Base-by-base conservation (phyloP, 2,888 invertebrate species). In the Ornithoptera alexandrae region DNA sequence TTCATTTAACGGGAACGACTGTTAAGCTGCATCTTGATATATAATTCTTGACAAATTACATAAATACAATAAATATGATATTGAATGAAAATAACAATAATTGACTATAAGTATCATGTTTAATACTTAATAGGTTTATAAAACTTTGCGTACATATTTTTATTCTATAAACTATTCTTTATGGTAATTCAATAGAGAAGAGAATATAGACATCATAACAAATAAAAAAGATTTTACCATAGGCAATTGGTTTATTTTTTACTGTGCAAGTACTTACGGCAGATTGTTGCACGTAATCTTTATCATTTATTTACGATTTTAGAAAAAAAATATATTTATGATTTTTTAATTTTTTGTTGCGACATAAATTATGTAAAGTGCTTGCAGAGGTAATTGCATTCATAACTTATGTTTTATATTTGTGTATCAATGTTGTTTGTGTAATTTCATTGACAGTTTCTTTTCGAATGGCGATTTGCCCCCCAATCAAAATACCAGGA, bases 401-500 rank as follows among this genome's bases (percentile, higher is more conserved):
- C 75, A 78, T 71, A 75, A 76, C 77, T 75, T 71, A 74, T 73
- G 75, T 77, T 71, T 71, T 70, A 68, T 61, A 71, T 30, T 74
- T 60, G 72, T 74, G 78, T 78, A 80, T 78, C 77, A 75, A 78
- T 84, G 82, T 85, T 88, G 85, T 88, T 89, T 88, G 85, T 87
- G 84, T 86, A 85, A 85, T 81, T 82, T 84, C 79, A 81, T 83
- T 89, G 89, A 87, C 90, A 89, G 87, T 87, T 87, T 88, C 78
- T 78, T 87, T 87, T 89, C 85, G 86, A 90, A 90, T 90, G 89
- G 89, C 88, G 87, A 86, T 89, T 86, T 86, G 86, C 81, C 83
- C 79, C 87, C 84, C 83, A 76, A 77, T 82, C 86, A 87, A 88
- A 91, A 89, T 93, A 92, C 93, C 90, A 92, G 92, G 92, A 93